Evolutionary conservation across 2,797 vertebrate genomes (phyloP).

Genomic region (Monodelphis domestica): DNA sequence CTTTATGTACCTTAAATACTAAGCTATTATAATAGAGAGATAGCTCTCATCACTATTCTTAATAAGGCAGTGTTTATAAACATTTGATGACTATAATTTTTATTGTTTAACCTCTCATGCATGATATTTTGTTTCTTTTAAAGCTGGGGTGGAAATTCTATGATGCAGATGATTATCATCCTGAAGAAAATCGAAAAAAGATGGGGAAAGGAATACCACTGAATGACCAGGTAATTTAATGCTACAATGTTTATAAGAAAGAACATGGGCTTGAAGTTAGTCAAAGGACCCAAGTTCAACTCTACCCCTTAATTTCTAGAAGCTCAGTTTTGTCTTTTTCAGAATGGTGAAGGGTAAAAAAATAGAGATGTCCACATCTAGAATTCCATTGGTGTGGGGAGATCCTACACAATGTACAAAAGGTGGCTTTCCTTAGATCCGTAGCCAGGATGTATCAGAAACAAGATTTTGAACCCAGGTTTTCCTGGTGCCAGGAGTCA

Average conservation of each 20-base stretch:
- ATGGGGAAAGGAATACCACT: slow-evolving; percentile 91
- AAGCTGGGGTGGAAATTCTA: slow-evolving; percentile 93
- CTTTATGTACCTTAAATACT: background rate
- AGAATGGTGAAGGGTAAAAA: background rate
- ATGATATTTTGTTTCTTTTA: slow-evolving; percentile 18
- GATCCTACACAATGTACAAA: no score
- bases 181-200: slow-evolving; percentile 89
- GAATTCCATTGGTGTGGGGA: background rate
- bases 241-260: background rate
- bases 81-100: background rate
- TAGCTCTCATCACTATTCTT: background rate
- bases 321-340: background rate
- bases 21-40: background rate
- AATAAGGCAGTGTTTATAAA: background rate
- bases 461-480: background rate
- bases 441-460: background rate
- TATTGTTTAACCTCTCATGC: background rate
- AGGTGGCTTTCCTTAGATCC: background rate
- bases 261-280: background rate
- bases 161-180: slow-evolving; percentile 93
- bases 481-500: background rate
- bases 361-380: no score
- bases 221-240: slow-evolving; percentile 89
- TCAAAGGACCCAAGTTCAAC: background rate
- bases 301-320: background rate